These are phyloP conservation scores for Calyptommatus sinebrachiatus DNA, from an alignment of 2,113 vertebrate genomes.

Conservation along the genomic window DNA sequence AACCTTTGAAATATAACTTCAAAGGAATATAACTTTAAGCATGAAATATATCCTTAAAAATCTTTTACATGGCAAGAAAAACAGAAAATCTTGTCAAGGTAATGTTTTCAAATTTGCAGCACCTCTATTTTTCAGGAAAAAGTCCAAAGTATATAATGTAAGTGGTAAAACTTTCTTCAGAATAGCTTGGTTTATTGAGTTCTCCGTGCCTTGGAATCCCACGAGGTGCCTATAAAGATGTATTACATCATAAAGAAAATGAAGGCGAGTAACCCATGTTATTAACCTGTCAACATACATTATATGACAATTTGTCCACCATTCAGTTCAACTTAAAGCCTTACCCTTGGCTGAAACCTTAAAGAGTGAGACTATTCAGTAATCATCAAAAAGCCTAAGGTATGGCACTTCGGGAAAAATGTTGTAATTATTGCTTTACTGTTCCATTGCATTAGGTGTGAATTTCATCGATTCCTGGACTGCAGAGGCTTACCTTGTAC, in stretches of 20 bases:
- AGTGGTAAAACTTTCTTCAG: conserved; percentile 61
- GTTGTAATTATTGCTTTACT: conserved; percentile 58
- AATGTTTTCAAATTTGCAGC: conserved; percentile 65
- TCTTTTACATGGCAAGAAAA: conserved; percentile 62
- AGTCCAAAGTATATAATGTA: conserved; percentile 68
- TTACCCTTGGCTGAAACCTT: conserved; percentile 68
- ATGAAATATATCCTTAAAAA: conserved; percentile 52
- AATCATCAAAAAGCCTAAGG: conserved; percentile 65
- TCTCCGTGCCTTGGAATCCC: conserved; percentile 66
- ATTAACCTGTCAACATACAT: conserved; percentile 79
- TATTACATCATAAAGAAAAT: conserved; percentile 78
- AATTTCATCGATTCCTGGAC: conserved; percentile 68
- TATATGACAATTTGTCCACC: conserved; percentile 72
- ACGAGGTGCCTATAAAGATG: conserved; percentile 67
- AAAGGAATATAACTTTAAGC: conserved; percentile 45
- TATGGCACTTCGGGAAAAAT: conserved; percentile 64
- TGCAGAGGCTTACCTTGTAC: conserved; percentile 52
- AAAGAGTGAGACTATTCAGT: conserved; percentile 66
- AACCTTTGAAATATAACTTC: conserved; percentile 36
- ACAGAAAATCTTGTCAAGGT: conserved; percentile 67
- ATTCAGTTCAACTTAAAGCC: conserved; percentile 63
- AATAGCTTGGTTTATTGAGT: conserved; percentile 71
- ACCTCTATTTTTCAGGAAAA: conserved; percentile 73
- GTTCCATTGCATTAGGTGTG: conserved; percentile 50
- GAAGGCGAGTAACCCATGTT: conserved; percentile 72